A percentile compares a stretch with the other conserved stretches of the same genome.
Conservation (phyloP, 2,113 vertebrate genomes). For the Sorex fumeus region DNA sequence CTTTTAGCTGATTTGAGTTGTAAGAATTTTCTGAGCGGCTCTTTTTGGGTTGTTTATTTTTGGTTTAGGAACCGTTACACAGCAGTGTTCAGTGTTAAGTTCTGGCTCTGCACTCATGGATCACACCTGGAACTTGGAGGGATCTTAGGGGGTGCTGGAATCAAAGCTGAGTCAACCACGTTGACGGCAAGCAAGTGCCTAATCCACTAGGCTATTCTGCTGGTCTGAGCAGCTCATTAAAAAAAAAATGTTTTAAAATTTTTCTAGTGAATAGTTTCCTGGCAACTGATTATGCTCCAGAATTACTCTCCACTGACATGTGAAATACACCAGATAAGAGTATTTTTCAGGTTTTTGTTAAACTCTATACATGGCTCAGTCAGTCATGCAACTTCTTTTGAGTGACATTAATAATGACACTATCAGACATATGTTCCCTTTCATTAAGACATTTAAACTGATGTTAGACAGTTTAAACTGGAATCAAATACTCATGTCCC, state of each 20-base stretch:
- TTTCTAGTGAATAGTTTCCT: constrained; percentile 24
- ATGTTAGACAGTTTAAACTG: constrained; percentile 14
- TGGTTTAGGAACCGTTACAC: too few relatives aligned
- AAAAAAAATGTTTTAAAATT: background rate
- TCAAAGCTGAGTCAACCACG: too few relatives aligned
- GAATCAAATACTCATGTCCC: background rate
- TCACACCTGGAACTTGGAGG: too few relatives aligned
- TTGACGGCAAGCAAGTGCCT: too few relatives aligned
- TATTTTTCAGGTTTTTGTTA: constrained; percentile 16
- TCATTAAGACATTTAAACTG: constrained; percentile 4
- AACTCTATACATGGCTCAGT: background rate
- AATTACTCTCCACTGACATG: constrained; percentile 30
- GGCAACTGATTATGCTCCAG: background rate
- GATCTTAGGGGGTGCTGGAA: too few relatives aligned
- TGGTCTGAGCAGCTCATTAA: background rate
- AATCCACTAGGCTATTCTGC: too few relatives aligned
- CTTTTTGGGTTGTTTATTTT: background rate
- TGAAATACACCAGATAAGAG: background rate
- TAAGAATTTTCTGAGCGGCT: constrained; percentile 39
- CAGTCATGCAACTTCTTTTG: constrained; percentile 34
- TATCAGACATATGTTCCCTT: constrained; percentile 30
- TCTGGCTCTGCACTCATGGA: too few relatives aligned
- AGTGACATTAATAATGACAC: background rate
- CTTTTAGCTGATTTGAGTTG: constrained; percentile 13
- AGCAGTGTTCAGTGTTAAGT: too few relatives aligned